Percentiles rank a stretch among this genome's conserved stretches.
phyloP scores from a whole-genome alignment of 2,888 invertebrate genomes.

The Malthinus seriepunctatus region DNA sequence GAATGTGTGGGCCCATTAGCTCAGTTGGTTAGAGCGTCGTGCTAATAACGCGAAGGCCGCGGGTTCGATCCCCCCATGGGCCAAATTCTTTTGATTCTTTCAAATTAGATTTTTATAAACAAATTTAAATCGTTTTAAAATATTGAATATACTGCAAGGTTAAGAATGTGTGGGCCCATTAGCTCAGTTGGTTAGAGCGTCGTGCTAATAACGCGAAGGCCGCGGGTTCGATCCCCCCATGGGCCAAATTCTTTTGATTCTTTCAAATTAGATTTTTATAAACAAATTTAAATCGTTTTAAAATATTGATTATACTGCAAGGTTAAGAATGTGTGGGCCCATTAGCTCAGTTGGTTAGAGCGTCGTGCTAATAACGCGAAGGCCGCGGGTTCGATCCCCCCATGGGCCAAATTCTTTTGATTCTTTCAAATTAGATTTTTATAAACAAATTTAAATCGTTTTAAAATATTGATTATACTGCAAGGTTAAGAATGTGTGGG shows the following conservation, averaged over 20 bases:
- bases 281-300: too few relatives aligned
- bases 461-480: too few relatives aligned
- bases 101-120: too few relatives aligned
- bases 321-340: too few relatives aligned
- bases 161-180: conserved; percentile 59
- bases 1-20: conserved; percentile 64
- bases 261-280: too few relatives aligned
- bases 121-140: too few relatives aligned
- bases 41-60: conserved; percentile 78
- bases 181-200: conserved; percentile 78
- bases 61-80: conserved; percentile 76
- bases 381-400: conserved; percentile 76
- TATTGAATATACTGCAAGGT: too few relatives aligned
- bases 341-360: conserved; percentile 78
- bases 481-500: conserved; percentile 43
- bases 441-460: too few relatives aligned
- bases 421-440: too few relatives aligned
- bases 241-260: conserved; percentile 56
- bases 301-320: too few relatives aligned
- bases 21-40: conserved; percentile 78
- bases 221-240: conserved; percentile 76
- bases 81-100: conserved; percentile 50
- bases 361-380: conserved; percentile 78
- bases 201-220: conserved; percentile 78
- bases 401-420: conserved; percentile 62